Evolutionary conservation across 2,888 invertebrate genomes (phyloP).

Genomic region (Ophion obscuratus): DNA sequence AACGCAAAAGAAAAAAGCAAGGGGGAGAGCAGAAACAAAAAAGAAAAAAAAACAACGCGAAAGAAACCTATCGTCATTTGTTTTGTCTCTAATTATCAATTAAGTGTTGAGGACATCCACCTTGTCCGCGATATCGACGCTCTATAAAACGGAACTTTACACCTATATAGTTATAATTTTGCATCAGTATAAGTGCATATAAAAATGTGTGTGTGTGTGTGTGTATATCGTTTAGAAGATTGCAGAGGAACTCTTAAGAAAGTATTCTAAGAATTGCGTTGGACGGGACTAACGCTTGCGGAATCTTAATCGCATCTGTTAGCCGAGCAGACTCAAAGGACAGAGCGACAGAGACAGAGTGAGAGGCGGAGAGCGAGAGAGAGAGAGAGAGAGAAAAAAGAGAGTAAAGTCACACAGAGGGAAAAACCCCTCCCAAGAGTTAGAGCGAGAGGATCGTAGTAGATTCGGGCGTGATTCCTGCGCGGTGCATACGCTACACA

Average conservation of each 20-base stretch:
- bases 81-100: constrained; percentile 34
- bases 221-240: constrained; percentile 50
- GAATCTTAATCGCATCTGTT: constrained; percentile 75
- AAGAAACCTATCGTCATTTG: background rate
- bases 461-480: constrained; percentile 64
- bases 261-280: constrained; percentile 73
- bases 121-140: constrained; percentile 43
- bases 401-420: constrained; percentile 9
- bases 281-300: constrained; percentile 70
- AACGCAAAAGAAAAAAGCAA: background rate
- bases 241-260: constrained; percentile 60
- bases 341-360: constrained; percentile 58
- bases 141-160: constrained; percentile 48
- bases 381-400: constrained; percentile 40
- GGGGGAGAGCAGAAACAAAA: background rate
- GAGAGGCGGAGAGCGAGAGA: constrained; percentile 48
- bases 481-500: constrained; percentile 2
- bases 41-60: constrained; percentile 3
- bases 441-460: constrained; percentile 41
- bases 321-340: constrained; percentile 54
- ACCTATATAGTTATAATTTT: constrained; percentile 1
- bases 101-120: constrained; percentile 31
- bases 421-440: constrained; percentile 24
- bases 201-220: constrained; percentile 1
- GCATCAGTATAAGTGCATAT: background rate